Base-by-base conservation (phyloP, 2,113 vertebrate species). In the Romanogobio albipinnatus region DNA sequence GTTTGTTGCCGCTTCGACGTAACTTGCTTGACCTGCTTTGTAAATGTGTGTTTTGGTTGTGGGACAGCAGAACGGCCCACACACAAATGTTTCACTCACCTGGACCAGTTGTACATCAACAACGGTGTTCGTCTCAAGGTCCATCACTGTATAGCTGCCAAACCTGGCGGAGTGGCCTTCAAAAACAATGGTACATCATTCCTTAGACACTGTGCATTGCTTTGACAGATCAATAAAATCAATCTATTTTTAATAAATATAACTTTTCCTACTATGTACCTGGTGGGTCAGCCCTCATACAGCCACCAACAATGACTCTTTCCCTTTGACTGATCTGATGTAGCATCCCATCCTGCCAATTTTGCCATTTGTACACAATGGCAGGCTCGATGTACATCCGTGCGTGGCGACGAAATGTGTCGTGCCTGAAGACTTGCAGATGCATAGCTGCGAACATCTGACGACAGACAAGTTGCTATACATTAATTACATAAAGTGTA, bases 381-480 rank as follows among this genome's bases (percentile, higher is more conserved):
- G 78, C 77, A 14, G 84, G 66, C 26, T 86, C 43, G 1, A 86
- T 62, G 11, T 26, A 81, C 53, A 24, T 47, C 17, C 17, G 36
- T 24, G 78, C 84, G 43, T 81, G 84, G 3, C 26, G 19, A 22
- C 56, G 39, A 26, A 81, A 86, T 39, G 84, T 81, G n/a, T 64
- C 45, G 2, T 73, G 51, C 3, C 8, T n/a, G 26, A 81, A 74
- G 3, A 86, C 39, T 39, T 39, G 39, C 6, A 39, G 49, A 19
- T 81, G 29, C 84, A 86, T 81, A 14, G 78, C 76, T 13, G 61
- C 62, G 17, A 81, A 81, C 3, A 86, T 17, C 77, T 76, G 39
- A 61, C 10, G 15, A 24, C 19, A 29, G 43, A 64, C 1, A 2
- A 39, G 3, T 33, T 39, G 39, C 6, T 39, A 39, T 39, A 39